A percentile compares a stretch with the other conserved stretches of the same genome.
These are phyloP conservation scores for Triplophysa bombifrons DNA, from an alignment of 2,797 vertebrate genomes.

Conservation along the genomic window DNA sequence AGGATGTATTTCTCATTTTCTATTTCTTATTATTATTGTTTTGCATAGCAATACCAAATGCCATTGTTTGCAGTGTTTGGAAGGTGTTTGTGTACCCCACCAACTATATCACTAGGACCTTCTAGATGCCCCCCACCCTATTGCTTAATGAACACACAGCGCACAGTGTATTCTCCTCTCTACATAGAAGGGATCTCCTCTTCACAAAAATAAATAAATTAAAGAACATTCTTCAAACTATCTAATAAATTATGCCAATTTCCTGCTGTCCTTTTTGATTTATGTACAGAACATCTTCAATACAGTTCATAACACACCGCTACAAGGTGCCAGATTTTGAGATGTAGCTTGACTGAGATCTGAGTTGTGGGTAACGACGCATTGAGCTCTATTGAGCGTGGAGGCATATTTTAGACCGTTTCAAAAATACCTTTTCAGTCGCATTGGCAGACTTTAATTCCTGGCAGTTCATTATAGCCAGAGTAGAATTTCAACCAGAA, in stretches of 20 bases:
- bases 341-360: conserved; percentile 37
- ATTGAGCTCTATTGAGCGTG: conserved; percentile 32
- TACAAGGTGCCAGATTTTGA: conserved; percentile 5
- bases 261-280: conserved; percentile 14
- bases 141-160: background rate
- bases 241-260: background rate
- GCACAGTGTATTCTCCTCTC: background rate
- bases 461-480: conserved; percentile 42
- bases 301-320: background rate
- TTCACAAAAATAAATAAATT: background rate
- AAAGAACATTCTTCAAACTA: background rate
- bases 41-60: background rate
- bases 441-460: conserved; percentile 28
- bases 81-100: background rate
- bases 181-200: too few species aligned
- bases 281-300: background rate
- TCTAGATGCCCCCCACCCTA: background rate
- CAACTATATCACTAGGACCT: background rate
- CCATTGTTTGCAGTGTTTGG: background rate
- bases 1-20: background rate
- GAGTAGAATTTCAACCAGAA: conserved; percentile 41
- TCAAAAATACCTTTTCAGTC: conserved; percentile 13
- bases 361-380: conserved; percentile 32
- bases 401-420: conserved; percentile 26
- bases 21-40: background rate